Evolutionary conservation across 2,113 vertebrate genomes (phyloP), one percentile per base, ranked within the genome.

Genomic region (Felis chaus): DNA sequence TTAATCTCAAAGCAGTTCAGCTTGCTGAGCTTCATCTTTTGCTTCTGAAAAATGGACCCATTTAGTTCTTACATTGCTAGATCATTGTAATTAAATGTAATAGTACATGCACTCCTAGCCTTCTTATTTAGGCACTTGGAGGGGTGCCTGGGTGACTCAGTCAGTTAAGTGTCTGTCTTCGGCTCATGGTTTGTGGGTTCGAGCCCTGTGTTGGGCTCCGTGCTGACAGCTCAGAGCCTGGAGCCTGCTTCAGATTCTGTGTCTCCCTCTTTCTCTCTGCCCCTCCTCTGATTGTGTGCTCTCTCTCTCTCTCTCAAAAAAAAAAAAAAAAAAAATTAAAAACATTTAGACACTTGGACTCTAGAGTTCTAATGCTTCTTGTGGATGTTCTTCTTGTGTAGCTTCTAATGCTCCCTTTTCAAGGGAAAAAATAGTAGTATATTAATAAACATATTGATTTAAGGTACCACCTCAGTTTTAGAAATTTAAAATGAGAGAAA

Each of bases 391-490:
- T 45, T 45, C 45, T 45, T 45, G 8, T 45, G 45, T 8, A 45
- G 45, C 45, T 45, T 45, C 45, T 45, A 45, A 45, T 45, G 45
- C 45, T 45, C 8, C 45, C 45, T 87, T 96, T 83, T 91, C 3
- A n/a, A 74, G 55, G 50, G 4, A 33, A 15, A 41, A 68, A 89
- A 74, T 61, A n/a, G 29, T 45, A 66, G 23, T 15, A 61, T 71
- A n/a, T 78, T 91, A 69, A 50, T 83, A 21, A 29, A 82, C 29
- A 36, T 66, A 33, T 45, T 29, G 19, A 55, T 68, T 93, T 65
- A 82, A 92, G 25, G 25, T 76, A 65, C 33, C 81, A n/a, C n/a
- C 55, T 86, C 55, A 74, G 74, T 88, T 87, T 93, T 83, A 95
- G 69, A 85, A 76, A 81, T 48, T 55, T 48, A 29, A 89, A 93